A percentile compares a stretch with the other conserved stretches of the same genome.
These are phyloP conservation scores for Sarcophaga bullata DNA, from an alignment of 1,140 invertebrate species.

Conservation along the genomic window DNA sequence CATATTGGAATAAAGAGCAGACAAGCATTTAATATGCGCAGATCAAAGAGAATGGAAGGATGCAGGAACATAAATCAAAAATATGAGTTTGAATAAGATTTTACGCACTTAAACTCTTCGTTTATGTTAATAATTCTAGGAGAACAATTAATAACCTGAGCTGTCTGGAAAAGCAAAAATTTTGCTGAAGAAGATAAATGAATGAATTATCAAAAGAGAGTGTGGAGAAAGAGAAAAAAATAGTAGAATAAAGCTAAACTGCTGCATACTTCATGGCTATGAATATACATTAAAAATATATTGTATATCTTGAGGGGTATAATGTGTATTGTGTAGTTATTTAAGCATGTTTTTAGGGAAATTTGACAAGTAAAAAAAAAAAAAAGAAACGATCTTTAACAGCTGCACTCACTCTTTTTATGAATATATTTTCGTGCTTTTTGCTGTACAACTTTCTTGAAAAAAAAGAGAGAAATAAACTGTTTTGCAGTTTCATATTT, in stretches of 20 bases:
- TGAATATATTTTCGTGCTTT: not conserved
- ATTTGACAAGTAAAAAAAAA: not conserved
- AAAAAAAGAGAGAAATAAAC: not conserved
- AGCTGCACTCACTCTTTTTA: not conserved
- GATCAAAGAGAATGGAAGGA: too few species aligned
- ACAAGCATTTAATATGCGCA: too few species aligned
- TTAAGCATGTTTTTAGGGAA: not conserved
- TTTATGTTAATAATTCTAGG: not conserved
- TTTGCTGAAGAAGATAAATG: constrained; percentile 32
- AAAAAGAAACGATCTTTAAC: not conserved
- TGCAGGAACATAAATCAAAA: constrained; percentile 5
- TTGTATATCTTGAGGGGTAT: not conserved
- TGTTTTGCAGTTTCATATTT: not conserved
- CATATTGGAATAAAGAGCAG: too few species aligned
- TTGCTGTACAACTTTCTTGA: not conserved
- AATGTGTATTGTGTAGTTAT: not conserved
- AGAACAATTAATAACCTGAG: constrained; percentile 37
- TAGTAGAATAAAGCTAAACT: not conserved
- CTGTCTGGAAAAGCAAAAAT: constrained; percentile 37
- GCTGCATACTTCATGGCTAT: not conserved
- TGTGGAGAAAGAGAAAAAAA: not conserved
- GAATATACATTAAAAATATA: too few species aligned
- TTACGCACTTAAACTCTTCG: constrained; percentile 27
- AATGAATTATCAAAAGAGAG: constrained; percentile 7
- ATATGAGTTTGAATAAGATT: constrained; percentile 9